Base-by-base conservation (phyloP, 2,113 vertebrate genomes). In the Eleginops maclovinus region DNA sequence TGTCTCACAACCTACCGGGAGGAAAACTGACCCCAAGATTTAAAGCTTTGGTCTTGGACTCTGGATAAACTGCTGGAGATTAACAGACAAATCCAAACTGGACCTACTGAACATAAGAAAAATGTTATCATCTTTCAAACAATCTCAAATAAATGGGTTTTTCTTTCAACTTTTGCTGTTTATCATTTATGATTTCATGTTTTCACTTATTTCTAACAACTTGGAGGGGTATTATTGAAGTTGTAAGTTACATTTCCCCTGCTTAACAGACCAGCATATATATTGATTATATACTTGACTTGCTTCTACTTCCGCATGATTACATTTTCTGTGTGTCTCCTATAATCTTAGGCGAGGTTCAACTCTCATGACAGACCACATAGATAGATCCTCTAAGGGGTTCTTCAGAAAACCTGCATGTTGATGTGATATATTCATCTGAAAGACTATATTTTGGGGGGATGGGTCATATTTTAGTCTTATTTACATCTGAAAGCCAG, bases 231-330 rank as follows among this genome's bases (percentile, higher is more conserved):
- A 16, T 7, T 24, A 79, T 70, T 81, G 49, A 84, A 69, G 54
- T 36, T 46, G 78, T 66, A 69, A 80, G 77, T 64, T 50, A 26
- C 13, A 63, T 71, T 82, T 73, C 11, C 60, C 71, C 26, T 72
- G 61, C 65, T 77, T 56, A 72, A 69, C 68, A 72, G 72, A 74
- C 59, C 66, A 74, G 67, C 19, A n/a, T 49, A 59, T 44, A 59
- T 73, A 61, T 64, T 66, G 59, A 77, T 83, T 65, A 75, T 55
- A 77, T 60, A 77, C 77, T 64, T 81, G 56, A 87, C 67, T 75
- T 79, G 56, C 24, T 77, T 60, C 50, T 56, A 59, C 47, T 78
- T 86, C 62, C 75, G 77, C 77, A 36, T 76, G 72, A 68, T 68
- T 88, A 49, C 72, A 67, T 54, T 8, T 21, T 65, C 16, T 2